These are phyloP conservation scores for Acleris sparsana DNA, from an alignment of 2,888 invertebrate genomes.

Conservation along the genomic window DNA sequence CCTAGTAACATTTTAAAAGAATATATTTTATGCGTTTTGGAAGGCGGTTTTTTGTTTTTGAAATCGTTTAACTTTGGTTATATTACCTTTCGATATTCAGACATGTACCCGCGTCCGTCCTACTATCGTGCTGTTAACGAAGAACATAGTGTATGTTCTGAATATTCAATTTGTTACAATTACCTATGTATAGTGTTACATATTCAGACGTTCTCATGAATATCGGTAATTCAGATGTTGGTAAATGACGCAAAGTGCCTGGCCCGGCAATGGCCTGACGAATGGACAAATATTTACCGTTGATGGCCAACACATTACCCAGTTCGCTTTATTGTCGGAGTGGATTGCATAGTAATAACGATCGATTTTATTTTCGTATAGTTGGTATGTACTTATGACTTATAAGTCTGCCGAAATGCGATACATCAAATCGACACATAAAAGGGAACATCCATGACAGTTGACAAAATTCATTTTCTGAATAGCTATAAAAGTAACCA, in stretches of 20 bases:
- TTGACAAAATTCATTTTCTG: no score
- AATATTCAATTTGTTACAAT: not conserved
- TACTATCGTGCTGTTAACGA: no score
- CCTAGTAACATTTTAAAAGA: no score
- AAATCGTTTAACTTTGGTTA: no score
- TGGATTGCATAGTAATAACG: conserved; percentile 4
- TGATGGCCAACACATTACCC: conserved; percentile 63
- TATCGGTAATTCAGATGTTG: conserved; percentile 37
- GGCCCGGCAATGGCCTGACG: conserved; percentile 51
- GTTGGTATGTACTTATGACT: no score
- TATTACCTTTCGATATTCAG: no score
- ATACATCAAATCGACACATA: not conserved
- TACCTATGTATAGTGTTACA: not conserved
- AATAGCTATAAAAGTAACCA: no score
- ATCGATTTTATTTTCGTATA: conserved; percentile 13
- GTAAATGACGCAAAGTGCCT: conserved; percentile 49
- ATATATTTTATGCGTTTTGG: no score
- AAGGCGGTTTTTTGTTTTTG: no score
- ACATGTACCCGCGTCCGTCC: no score
- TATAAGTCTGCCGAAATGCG: conserved; percentile 6
- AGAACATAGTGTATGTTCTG: no score
- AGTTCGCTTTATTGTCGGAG: conserved; percentile 47
- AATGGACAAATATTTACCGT: conserved; percentile 71
- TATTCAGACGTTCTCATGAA: conserved; percentile 16
- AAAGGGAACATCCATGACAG: no score